Evolutionary conservation across 2,888 invertebrate species (phyloP).

Genomic region (Subacronicta megacephala): DNA sequence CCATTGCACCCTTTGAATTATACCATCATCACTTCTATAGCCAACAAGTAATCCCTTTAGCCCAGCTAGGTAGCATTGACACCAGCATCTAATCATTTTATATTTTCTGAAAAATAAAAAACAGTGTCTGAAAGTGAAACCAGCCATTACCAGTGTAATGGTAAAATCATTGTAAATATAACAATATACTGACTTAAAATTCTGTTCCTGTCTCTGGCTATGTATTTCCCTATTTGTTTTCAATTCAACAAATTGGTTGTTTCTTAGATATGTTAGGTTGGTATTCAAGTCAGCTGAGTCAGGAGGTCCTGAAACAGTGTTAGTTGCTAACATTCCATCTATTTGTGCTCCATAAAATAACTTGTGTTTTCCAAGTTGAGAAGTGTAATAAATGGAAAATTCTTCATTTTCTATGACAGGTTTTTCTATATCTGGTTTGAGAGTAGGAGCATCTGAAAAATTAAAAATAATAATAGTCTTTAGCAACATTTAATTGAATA

Average conservation of each 20-base stretch:
- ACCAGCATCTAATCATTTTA: constrained; percentile 64
- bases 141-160: too few species aligned
- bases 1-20: constrained; percentile 59
- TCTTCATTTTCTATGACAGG: constrained; percentile 69
- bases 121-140: too few species aligned
- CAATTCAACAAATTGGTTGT: constrained; percentile 58
- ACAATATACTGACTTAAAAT: constrained; percentile 59
- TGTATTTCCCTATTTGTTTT: constrained; percentile 64
- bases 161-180: background rate
- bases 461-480: background rate
- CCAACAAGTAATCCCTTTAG: constrained; percentile 63
- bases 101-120: constrained; percentile 60
- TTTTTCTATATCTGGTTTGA: constrained; percentile 52
- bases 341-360: constrained; percentile 68
- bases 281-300: constrained; percentile 43
- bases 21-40: constrained; percentile 62
- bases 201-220: constrained; percentile 54
- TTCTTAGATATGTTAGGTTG: constrained; percentile 58
- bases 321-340: constrained; percentile 60
- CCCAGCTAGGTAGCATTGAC: constrained; percentile 63
- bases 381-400: constrained; percentile 59
- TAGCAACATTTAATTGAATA: too few species aligned
- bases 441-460: constrained; percentile 58
- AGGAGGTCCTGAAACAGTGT: constrained; percentile 31
- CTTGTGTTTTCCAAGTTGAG: constrained; percentile 55